A percentile compares a stretch with the other conserved stretches of the same genome.
Conservation (phyloP, 2,113 vertebrate genomes). For the Triplophysa siluroides region DNA sequence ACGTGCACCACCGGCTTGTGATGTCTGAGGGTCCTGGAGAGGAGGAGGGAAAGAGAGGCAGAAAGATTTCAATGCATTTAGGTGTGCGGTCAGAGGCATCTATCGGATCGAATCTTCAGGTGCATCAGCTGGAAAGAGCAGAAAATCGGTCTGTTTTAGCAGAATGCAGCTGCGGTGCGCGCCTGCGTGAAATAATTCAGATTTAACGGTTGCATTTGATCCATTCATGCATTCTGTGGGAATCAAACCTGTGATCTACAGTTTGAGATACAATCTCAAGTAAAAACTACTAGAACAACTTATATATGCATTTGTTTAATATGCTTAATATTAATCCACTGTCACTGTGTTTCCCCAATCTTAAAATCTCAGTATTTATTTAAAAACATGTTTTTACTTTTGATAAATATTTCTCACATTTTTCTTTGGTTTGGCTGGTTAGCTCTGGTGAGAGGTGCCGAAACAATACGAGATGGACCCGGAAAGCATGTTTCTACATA, state of each 20-base stretch:
- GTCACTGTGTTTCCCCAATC: too few species aligned
- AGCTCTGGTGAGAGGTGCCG: too few species aligned
- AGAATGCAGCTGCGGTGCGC: not conserved
- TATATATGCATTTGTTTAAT: too few species aligned
- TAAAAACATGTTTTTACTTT: too few species aligned
- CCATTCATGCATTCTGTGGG: not conserved
- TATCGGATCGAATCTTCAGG: not conserved
- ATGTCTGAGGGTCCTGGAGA: not conserved
- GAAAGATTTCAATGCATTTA: conserved; percentile 2
- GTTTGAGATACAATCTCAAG: too few species aligned
- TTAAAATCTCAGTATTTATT: not conserved
- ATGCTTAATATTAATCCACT: too few species aligned
- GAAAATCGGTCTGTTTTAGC: not conserved
- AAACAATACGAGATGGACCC: too few species aligned
- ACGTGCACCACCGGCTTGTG: not conserved
- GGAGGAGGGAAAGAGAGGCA: not conserved
- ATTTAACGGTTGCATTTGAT: not conserved
- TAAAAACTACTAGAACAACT: too few species aligned
- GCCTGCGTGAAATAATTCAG: not conserved
- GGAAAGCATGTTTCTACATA: too few species aligned
- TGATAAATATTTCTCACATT: too few species aligned
- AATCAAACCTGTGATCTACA: too few species aligned
- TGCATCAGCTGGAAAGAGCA: not conserved
- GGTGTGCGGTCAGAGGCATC: not conserved
- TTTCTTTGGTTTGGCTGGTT: too few species aligned